Conservation (phyloP, 2,888 invertebrate genomes). For the Uloborus plumipes region DNA sequence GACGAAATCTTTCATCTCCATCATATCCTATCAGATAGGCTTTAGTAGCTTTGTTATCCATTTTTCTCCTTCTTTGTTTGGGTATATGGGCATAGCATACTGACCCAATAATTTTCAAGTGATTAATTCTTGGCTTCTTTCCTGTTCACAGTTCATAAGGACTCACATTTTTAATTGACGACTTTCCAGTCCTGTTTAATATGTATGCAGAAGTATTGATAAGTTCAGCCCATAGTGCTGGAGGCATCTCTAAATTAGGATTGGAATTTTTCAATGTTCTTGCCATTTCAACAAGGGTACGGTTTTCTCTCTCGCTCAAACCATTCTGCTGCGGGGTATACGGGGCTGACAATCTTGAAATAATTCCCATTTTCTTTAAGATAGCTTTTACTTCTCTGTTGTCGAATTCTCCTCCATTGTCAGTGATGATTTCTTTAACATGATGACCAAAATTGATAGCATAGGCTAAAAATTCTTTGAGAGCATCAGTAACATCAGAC, state of each 20-base stretch:
- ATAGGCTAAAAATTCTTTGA: conserved; percentile 7
- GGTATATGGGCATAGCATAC: conserved; percentile 52
- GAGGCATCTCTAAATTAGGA: conserved; percentile 3
- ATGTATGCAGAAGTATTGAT: conserved; percentile 11
- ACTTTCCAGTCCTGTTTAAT: conserved; percentile 21
- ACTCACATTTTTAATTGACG: conserved; percentile 4
- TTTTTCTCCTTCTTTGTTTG: conserved; percentile 50
- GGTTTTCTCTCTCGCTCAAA: conserved; percentile 48
- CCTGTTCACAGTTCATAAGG: conserved; percentile 52
- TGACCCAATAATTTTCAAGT: conserved; percentile 59
- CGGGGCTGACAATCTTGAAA: conserved; percentile 53
- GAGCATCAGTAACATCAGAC: conserved; percentile 1
- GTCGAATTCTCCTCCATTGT: conserved; percentile 53
- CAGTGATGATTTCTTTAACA: conserved; percentile 33
- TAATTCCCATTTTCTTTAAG: conserved; percentile 45
- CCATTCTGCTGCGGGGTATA: conserved; percentile 64
- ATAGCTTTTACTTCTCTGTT: conserved; percentile 30
- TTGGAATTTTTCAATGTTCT: conserved; percentile 16
- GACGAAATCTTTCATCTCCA: conserved; percentile 1
- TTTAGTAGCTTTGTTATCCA: conserved; percentile 50
- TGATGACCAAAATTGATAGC: conserved; percentile 12
- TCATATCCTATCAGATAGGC: conserved; percentile 63
- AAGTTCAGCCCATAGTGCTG: conserved; percentile 4
- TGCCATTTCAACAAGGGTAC: conserved; percentile 56
- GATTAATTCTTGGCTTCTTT: conserved; percentile 52